Percentiles rank a stretch among this genome's conserved stretches.
phyloP scores from a whole-genome alignment of 2,113 vertebrate genomes.

The Trachemys scripta region DNA sequence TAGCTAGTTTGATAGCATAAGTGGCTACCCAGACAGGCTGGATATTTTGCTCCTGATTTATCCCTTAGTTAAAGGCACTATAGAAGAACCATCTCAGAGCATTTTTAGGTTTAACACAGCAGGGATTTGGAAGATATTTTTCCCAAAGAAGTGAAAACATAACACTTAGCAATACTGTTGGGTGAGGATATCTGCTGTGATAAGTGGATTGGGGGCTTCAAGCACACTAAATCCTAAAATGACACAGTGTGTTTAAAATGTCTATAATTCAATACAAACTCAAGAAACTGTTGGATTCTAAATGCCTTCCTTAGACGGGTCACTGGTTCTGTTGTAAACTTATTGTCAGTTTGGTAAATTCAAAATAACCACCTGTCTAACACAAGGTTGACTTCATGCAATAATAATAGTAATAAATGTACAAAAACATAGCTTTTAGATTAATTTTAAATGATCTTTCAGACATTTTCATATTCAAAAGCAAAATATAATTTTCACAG shows the following conservation, averaged over 20 bases:
- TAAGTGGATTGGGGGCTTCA: not conserved
- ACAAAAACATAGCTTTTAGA: accelerated
- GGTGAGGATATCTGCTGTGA: not conserved
- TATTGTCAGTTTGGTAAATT: not conserved
- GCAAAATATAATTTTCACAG: not conserved
- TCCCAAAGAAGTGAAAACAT: not conserved
- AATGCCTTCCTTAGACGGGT: not conserved
- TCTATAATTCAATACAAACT: not conserved
- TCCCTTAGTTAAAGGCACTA: not conserved
- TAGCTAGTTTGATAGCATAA: not conserved
- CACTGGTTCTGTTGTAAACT: not conserved
- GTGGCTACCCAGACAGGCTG: not conserved
- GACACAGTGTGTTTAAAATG: not conserved
- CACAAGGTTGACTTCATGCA: not conserved
- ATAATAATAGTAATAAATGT: accelerated
- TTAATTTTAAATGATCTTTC: not conserved
- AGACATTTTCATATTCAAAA: not conserved
- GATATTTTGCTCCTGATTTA: not conserved
- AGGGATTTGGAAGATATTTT: slow-evolving; percentile 10
- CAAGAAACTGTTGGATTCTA: not conserved
- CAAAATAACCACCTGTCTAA: not conserved
- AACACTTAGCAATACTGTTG: not conserved
- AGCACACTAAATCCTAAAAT: not conserved
- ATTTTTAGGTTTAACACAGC: not conserved
- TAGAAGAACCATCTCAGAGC: not conserved